phyloP scores from a whole-genome alignment of 2,797 vertebrate genomes.

The Pelodytes ibericus region DNA sequence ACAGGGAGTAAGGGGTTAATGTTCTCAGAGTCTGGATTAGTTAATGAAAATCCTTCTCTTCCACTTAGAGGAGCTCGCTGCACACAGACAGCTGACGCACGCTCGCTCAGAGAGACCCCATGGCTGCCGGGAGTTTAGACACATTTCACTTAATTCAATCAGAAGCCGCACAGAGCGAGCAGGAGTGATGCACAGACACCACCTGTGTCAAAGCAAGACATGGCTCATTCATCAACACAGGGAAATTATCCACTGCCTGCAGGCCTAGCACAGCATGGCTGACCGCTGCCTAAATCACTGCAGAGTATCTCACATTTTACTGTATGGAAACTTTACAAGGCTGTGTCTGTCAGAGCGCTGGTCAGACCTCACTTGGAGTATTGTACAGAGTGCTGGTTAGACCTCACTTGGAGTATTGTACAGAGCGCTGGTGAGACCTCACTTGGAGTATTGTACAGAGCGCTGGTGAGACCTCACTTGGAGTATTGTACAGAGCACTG shows the following conservation, averaged over 20 bases:
- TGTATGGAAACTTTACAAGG: no score
- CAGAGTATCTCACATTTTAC: not conserved
- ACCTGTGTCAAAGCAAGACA: conserved; percentile 80
- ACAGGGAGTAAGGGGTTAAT: no score
- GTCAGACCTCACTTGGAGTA: no score
- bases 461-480: no score
- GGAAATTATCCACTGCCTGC: conserved; percentile 81
- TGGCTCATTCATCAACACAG: conserved; percentile 86
- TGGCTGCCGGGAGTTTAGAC: conserved; percentile 58
- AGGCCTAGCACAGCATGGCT: conserved; percentile 41
- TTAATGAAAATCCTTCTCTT: conserved; percentile 44
- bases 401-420: no score
- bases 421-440: no score
- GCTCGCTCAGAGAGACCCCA: conserved; percentile 46
- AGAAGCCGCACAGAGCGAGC: conserved; percentile 75
- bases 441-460: no score
- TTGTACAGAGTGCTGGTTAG: no score
- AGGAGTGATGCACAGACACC: conserved; percentile 70
- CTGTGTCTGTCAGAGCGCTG: no score
- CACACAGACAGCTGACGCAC: conserved; percentile 27
- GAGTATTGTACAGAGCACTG: no score
- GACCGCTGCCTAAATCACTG: not conserved
- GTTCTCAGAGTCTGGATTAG: not conserved
- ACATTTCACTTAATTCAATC: conserved; percentile 79
- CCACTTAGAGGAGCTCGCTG: conserved; percentile 15